Percentiles rank a stretch among this genome's conserved stretches.
Conservation (phyloP, 2,888 invertebrate genomes). For the Pristionchus maxplancki region DNA sequence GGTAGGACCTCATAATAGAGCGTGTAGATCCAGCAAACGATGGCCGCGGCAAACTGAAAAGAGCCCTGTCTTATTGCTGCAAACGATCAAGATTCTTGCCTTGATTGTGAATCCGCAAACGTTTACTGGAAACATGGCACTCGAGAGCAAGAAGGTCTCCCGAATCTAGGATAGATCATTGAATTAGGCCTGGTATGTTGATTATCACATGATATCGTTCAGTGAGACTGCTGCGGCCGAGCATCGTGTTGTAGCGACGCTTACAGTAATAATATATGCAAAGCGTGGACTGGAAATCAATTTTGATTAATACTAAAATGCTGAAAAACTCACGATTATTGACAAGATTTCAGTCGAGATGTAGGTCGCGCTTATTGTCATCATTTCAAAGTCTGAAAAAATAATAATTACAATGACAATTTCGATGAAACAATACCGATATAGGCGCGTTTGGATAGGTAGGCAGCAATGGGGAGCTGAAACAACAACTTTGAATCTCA, state of each 20-base stretch:
- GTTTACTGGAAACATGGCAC: neutral
- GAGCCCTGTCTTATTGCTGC: no score
- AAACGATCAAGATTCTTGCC: neutral
- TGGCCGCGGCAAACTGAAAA: neutral
- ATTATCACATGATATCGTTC: slow-evolving; percentile 7
- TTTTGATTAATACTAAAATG: neutral
- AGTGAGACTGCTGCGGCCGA: neutral
- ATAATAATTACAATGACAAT: no score
- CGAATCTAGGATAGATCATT: neutral
- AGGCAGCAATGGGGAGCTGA: neutral
- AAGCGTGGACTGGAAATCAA: neutral
- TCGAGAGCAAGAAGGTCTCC: neutral
- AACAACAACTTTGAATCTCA: neutral
- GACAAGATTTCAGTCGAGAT: neutral
- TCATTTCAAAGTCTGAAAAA: neutral
- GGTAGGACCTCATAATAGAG: neutral
- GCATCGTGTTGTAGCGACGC: neutral
- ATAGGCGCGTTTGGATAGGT: neutral
- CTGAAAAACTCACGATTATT: neutral
- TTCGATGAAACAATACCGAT: neutral
- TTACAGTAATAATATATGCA: neutral
- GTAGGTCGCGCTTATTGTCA: neutral
- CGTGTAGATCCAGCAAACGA: neutral
- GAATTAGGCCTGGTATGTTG: neutral
- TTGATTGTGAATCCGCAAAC: neutral